Conservation (phyloP, 2,888 invertebrate species). For the Clanis bilineata region DNA sequence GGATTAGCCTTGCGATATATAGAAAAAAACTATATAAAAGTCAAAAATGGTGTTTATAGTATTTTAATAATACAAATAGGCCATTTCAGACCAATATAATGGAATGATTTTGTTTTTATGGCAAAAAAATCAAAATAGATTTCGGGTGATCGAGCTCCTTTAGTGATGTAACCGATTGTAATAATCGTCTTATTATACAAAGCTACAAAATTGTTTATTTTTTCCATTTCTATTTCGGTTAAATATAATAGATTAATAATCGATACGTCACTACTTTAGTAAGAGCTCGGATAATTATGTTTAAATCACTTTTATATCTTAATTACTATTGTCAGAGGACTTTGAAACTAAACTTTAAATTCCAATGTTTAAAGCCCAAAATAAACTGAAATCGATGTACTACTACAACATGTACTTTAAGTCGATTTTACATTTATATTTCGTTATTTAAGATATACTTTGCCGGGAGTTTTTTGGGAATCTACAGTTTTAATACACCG, state of each 20-base stretch:
- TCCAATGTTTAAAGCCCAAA: constrained; percentile 4
- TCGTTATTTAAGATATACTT: constrained; percentile 4
- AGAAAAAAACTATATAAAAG: not conserved
- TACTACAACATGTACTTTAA: constrained; percentile 10
- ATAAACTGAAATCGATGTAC: not conserved
- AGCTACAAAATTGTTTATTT: constrained; percentile 1
- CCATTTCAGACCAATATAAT: constrained; percentile 8
- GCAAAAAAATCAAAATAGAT: not conserved
- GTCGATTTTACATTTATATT: constrained; percentile 2
- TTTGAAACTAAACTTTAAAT: not conserved
- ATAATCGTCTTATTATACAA: constrained; percentile 1
- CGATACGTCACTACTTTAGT: constrained; percentile 3
- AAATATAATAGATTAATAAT: not conserved
- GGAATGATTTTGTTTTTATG: constrained; percentile 8
- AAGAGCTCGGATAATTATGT: constrained; percentile 7
- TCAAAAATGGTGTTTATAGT: constrained; percentile 1
- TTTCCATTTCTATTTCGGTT: not conserved
- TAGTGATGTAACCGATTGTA: not conserved
- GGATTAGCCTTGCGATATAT: not conserved
- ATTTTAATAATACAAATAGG: constrained; percentile 4
- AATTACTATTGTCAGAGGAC: constrained; percentile 8
- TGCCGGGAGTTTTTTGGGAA: not conserved
- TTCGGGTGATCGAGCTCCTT: not conserved
- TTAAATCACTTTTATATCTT: no score
- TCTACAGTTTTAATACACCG: not conserved